Evolutionary conservation across 2,113 vertebrate species (phyloP).

Genomic region (Platysteira castanea): DNA sequence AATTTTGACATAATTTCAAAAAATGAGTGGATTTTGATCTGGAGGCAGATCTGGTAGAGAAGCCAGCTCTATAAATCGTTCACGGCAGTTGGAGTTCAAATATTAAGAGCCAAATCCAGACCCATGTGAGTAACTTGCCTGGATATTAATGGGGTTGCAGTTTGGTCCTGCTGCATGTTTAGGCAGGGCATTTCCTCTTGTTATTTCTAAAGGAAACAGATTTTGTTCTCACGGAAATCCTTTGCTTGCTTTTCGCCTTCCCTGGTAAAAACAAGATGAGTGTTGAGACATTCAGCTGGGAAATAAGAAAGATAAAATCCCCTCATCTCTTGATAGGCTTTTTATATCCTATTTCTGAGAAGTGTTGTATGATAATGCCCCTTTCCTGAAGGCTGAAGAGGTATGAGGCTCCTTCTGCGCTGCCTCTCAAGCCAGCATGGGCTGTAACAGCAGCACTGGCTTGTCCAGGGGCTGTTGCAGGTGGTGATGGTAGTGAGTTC

Average conservation of each 20-base stretch:
- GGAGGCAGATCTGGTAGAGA: background rate
- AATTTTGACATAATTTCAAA: background rate
- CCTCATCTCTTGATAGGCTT: background rate
- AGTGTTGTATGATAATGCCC: background rate
- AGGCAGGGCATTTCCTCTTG: conserved; percentile 84
- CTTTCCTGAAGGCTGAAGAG: background rate
- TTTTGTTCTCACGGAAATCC: conserved; percentile 82
- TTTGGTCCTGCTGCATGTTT: conserved; percentile 11
- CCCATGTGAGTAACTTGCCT: background rate
- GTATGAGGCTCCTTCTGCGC: background rate
- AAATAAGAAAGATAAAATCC: conserved; percentile 9
- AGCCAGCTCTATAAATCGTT: background rate
- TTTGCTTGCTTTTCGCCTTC: conserved; percentile 74
- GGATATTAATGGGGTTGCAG: background rate
- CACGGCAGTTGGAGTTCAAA: background rate
- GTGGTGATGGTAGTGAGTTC: background rate
- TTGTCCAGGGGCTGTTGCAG: background rate
- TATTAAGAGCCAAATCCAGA: background rate
- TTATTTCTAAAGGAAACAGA: conserved; percentile 86
- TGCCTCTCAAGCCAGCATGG: background rate
- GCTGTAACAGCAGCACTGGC: background rate
- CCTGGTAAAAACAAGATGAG: conserved; percentile 36
- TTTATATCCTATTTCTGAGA: background rate
- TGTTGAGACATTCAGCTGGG: background rate
- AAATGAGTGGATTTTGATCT: background rate